phyloP scores from a whole-genome alignment of 2,888 invertebrate genomes.

The Morinoia aosen region DNA sequence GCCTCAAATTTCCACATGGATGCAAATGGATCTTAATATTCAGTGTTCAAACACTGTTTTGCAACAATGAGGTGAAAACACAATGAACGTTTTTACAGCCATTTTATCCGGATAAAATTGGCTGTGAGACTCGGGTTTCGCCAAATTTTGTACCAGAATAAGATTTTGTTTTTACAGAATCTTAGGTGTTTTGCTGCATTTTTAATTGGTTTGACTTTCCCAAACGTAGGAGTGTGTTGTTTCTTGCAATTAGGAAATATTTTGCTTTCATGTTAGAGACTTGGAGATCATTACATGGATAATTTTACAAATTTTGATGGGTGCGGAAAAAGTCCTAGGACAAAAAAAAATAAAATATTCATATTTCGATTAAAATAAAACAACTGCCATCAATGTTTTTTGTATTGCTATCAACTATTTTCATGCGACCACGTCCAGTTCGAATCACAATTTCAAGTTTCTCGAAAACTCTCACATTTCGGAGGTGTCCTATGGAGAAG shows the following conservation, averaged over 20 bases:
- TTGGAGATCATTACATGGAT: not conserved
- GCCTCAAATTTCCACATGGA: not conserved
- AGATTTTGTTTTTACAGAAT: not conserved
- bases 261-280: not conserved
- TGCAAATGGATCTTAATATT: constrained; percentile 12
- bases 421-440: no score
- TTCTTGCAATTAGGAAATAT: not conserved
- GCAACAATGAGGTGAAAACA: not conserved
- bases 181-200: not conserved
- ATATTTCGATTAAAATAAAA: no score
- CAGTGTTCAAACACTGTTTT: not conserved
- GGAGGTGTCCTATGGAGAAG: no score
- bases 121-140: not conserved
- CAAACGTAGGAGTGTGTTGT: no score
- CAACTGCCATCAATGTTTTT: no score
- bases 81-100: not conserved
- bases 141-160: not conserved
- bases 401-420: no score
- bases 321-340: not conserved
- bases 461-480: no score
- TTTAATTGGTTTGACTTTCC: not conserved
- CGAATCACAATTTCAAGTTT: no score
- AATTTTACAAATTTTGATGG: not conserved
- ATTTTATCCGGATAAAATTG: not conserved
- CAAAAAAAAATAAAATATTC: no score